These are phyloP conservation scores for Oplegnathus fasciatus DNA, from an alignment of 2,113 vertebrate species.

Conservation along the genomic window DNA sequence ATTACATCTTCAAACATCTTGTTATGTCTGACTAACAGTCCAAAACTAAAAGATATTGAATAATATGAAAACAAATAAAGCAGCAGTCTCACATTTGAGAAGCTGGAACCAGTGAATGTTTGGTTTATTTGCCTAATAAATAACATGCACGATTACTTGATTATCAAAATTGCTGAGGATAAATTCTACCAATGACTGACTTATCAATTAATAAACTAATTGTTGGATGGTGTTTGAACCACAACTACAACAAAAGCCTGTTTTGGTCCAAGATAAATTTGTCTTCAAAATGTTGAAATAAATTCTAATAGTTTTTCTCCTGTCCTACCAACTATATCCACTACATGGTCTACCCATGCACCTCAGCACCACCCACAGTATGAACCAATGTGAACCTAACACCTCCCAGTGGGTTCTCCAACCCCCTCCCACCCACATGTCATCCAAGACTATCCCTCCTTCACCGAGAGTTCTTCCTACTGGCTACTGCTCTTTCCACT, in stretches of 20 bases:
- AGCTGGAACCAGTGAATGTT: neutral
- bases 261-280: neutral
- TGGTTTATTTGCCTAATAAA: conserved; percentile 3
- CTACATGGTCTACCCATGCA: conserved; percentile 20
- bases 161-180: neutral
- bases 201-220: neutral
- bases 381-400: conserved; percentile 73
- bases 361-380: conserved; percentile 70
- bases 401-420: conserved; percentile 49
- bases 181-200: neutral
- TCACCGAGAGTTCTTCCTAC: neutral
- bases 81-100: neutral
- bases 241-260: neutral
- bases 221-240: neutral
- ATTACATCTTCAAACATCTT: neutral
- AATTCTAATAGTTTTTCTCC: neutral
- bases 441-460: conserved; percentile 28
- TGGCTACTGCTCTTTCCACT: conserved; percentile 17
- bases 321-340: conserved; percentile 34
- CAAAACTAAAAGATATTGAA: neutral
- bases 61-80: no score
- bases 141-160: neutral
- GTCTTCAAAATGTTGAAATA: neutral
- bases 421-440: conserved; percentile 30
- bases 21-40: neutral